These are phyloP conservation scores for Sialia sialis DNA, from an alignment of 2,113 vertebrate genomes.

Conservation along the genomic window DNA sequence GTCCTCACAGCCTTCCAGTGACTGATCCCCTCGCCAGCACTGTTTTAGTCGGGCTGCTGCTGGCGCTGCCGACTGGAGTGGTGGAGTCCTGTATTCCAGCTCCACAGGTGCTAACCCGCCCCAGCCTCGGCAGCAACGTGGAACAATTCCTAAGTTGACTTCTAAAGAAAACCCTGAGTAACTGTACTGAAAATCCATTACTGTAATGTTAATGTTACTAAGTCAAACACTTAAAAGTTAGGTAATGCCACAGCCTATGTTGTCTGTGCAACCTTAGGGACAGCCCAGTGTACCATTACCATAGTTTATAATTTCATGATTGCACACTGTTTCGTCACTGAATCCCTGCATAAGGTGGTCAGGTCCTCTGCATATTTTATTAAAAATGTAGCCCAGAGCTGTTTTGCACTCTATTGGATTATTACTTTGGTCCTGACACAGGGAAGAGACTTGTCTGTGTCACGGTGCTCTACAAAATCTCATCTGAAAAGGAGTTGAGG, in stretches of 20 bases:
- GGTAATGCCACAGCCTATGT: constrained; percentile 1
- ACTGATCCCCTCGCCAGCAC: not conserved
- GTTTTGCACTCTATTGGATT: not conserved
- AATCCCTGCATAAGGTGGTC: not conserved
- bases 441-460: not conserved
- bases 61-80: not conserved
- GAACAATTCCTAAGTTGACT: not conserved
- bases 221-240: constrained; percentile 27
- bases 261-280: not conserved
- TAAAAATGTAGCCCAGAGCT: not conserved
- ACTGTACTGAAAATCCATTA: not conserved
- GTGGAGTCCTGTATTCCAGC: not conserved
- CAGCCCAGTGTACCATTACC: not conserved
- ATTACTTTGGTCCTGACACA: constrained; percentile 11
- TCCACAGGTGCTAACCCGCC: not conserved
- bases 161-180: not conserved
- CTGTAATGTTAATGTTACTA: not conserved
- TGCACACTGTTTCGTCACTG: not conserved
- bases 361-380: not conserved
- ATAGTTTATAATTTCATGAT: not conserved
- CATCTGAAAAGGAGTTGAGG: not conserved
- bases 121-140: not conserved
- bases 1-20: not conserved
- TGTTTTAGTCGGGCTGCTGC: fast-evolving
- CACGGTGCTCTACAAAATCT: not conserved